These are phyloP conservation scores for Leucophenga varia DNA, from an alignment of 1,140 invertebrate species.

Conservation along the genomic window DNA sequence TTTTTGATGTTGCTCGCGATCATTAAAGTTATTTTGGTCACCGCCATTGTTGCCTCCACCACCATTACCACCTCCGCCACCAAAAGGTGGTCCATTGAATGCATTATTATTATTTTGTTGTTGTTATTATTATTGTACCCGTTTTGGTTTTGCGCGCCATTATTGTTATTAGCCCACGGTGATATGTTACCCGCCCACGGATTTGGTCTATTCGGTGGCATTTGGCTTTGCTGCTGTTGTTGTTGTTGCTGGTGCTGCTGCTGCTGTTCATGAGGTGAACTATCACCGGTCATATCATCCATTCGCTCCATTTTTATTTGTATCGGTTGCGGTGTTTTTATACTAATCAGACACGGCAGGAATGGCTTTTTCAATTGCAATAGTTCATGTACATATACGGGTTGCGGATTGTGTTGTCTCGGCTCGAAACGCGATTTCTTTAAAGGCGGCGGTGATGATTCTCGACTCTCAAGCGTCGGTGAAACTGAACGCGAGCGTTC, in stretches of 20 bases:
- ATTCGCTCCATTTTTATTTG: constrained; percentile 32
- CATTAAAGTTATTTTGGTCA: constrained; percentile 25
- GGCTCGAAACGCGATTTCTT: constrained; percentile 48
- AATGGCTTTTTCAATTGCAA: constrained; percentile 44
- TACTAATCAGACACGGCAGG: constrained; percentile 34
- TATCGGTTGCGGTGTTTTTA: constrained; percentile 26
- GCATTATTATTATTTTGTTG: constrained; percentile 14
- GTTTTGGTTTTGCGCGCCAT: constrained; percentile 22
- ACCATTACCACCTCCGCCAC: constrained; percentile 39
- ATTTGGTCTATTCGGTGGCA: constrained; percentile 27
- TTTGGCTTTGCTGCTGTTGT: constrained; percentile 17
- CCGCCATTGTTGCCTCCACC: constrained; percentile 19
- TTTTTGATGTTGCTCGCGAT: constrained; percentile 32
- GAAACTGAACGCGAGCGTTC: constrained; percentile 60
- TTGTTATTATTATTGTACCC: constrained; percentile 15
- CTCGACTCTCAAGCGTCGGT: constrained; percentile 42
- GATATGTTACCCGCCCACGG: constrained; percentile 33
- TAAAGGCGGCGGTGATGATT: constrained; percentile 31
- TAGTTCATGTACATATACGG: constrained; percentile 44
- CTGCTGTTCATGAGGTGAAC: constrained; percentile 31
- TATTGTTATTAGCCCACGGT: constrained; percentile 36
- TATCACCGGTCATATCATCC: constrained; percentile 24
- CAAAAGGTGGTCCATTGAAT: constrained; percentile 12
- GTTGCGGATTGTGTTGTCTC: constrained; percentile 45
- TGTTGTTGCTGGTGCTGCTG: constrained; percentile 12